These are phyloP conservation scores for Hyposmocoma kahamanoa DNA, from an alignment of 1,140 invertebrate genomes.

Conservation along the genomic window DNA sequence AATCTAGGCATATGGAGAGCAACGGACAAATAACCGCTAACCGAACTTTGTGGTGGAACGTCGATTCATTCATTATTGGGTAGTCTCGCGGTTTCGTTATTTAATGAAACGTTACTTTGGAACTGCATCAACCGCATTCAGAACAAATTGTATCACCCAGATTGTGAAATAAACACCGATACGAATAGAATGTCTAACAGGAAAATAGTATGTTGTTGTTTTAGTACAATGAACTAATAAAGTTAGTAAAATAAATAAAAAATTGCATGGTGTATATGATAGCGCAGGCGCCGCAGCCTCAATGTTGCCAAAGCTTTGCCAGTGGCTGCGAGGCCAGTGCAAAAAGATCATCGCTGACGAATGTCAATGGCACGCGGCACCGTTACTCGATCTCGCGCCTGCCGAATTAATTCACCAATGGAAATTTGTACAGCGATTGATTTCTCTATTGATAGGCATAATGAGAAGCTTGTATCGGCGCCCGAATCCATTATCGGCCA, in stretches of 20 bases:
- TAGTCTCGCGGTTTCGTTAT: conserved; percentile 50
- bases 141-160: conserved; percentile 11
- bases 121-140: conserved; percentile 34
- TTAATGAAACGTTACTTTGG: conserved; percentile 46
- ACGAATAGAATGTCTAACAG: too few relatives aligned
- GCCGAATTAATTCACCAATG: conserved; percentile 69
- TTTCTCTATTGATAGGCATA: conserved; percentile 49
- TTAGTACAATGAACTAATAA: too few relatives aligned
- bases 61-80: conserved; percentile 52
- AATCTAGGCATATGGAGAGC: conserved; percentile 48
- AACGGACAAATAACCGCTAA: conserved; percentile 58
- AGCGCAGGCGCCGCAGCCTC: too few relatives aligned
- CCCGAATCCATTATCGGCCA: conserved; percentile 47
- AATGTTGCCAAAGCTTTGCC: too few relatives aligned
- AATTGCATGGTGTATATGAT: too few relatives aligned
- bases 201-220: too few relatives aligned
- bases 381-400: conserved; percentile 64
- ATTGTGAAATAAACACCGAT: too few relatives aligned
- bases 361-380: conserved; percentile 69
- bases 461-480: conserved; percentile 57
- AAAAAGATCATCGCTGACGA: conserved; percentile 52
- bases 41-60: conserved; percentile 47
- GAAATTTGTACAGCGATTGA: conserved; percentile 54
- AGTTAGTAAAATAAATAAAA: too few relatives aligned
- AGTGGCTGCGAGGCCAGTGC: conserved; percentile 18